These are phyloP conservation scores for Centropus unirufus DNA, from an alignment of 2,113 vertebrate species.

Conservation along the genomic window DNA sequence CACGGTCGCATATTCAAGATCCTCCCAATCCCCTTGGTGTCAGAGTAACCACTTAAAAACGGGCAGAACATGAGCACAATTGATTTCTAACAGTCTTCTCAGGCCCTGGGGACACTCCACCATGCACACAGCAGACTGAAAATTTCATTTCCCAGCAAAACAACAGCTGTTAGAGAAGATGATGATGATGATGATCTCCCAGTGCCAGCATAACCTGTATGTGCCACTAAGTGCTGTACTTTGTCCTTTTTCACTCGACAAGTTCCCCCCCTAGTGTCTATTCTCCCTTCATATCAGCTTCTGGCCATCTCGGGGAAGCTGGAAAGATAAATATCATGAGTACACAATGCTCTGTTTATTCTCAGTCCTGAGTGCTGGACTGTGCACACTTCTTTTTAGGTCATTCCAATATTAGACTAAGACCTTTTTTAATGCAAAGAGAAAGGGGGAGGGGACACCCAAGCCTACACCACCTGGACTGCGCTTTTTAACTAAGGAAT, in stretches of 20 bases:
- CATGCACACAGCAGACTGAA: neutral
- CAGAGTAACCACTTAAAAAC: neutral
- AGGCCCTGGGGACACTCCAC: neutral
- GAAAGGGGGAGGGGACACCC: too few species aligned
- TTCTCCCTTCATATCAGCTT: neutral
- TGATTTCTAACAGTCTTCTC: neutral
- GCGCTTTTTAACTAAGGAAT: neutral
- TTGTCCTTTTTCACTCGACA: neutral
- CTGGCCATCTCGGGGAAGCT: slow-evolving; percentile 12
- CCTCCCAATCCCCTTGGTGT: neutral
- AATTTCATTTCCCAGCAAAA: neutral
- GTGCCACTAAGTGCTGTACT: neutral
- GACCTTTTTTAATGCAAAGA: neutral
- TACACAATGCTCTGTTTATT: slow-evolving; percentile 22
- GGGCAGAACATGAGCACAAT: rapidly evolving
- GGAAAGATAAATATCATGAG: slow-evolving; percentile 14
- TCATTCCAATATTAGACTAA: neutral
- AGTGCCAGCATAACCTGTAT: neutral
- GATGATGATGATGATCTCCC: too few species aligned
- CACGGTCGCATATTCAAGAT: neutral
- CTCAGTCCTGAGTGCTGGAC: neutral
- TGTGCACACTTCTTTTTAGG: neutral
- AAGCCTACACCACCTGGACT: neutral
- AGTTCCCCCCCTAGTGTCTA: neutral
- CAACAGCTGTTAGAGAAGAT: neutral